Base-by-base conservation (phyloP, 1,140 invertebrate species). In the Nylanderia fulva region DNA sequence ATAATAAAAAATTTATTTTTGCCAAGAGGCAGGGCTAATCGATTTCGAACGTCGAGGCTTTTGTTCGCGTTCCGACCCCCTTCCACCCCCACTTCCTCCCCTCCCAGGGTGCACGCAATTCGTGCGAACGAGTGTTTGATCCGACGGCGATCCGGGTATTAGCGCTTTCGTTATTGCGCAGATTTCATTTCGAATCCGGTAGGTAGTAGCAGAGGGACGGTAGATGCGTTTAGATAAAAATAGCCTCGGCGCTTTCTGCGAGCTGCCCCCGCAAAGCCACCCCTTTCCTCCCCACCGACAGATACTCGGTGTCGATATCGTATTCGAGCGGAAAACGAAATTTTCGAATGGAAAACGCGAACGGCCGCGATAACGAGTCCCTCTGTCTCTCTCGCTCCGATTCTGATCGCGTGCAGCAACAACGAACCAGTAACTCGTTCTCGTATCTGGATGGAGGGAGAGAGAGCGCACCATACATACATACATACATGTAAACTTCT, bases 291-390 rank as follows among this genome's bases (percentile, higher is more conserved):
- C 77, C 58, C 69, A 63, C 56, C 68, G 54, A 54, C 85, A 68
- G 71, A 77, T 54, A 71, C 77, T 66, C 42, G 33, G 75, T 85
- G 82, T 85, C 82, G 87, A 88, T 87, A 85, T 69, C 71, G 82
- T 85, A 76, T 63, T 54, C 75, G 56, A 76, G 76, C 86, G 87
- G 76, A 85, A 89, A 88, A 88, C 86, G 68, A 83, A 88, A 88
- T 84, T 84, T 76, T 69, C 84, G 60, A 88, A 77, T 48, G 76
- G 60, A 87, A 88, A 87, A 90, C 84, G 85, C 87, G 42, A 77
- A 89, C 69, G 85, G 75, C 88, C 87, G 90, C 88, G 92, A 92
- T 92, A 91, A 91, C 92, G 88, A 90, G 87, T 85, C 77, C 48
- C 36, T n/a, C n/a, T n/a, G n/a, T n/a, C n/a, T n/a, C n/a, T n/a